Conservation (phyloP, 2,888 invertebrate species). For the Pterostichus madidus region DNA sequence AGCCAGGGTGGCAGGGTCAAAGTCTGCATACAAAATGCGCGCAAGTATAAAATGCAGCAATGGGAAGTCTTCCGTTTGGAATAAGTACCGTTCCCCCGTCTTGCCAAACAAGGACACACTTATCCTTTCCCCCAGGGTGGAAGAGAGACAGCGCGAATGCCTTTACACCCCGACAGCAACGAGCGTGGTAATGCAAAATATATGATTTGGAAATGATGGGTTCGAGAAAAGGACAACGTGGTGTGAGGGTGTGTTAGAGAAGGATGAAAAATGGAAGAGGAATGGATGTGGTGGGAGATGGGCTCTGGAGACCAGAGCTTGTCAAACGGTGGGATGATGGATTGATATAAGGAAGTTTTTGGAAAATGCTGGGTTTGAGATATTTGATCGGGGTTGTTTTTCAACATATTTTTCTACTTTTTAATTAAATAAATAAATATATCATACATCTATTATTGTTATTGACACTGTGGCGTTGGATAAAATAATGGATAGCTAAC, state of each 20-base stretch:
- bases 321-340: conserved; percentile 45
- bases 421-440: no score
- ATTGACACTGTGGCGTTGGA: no score
- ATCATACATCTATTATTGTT: no score
- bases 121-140: neutral
- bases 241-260: conserved; percentile 7
- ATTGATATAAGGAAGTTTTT: neutral
- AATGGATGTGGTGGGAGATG: conserved; percentile 43
- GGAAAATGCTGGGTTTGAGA: conserved; percentile 1
- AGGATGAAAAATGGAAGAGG: conserved; percentile 14
- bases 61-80: conserved; percentile 46
- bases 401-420: no score
- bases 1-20: neutral
- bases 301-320: conserved; percentile 28
- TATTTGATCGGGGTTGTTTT: no score
- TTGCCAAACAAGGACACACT: neutral
- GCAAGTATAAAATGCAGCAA: conserved; percentile 46
- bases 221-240: conserved; percentile 14
- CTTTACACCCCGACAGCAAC: conserved; percentile 23
- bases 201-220: conserved; percentile 65
- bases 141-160: conserved; percentile 8
- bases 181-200: conserved; percentile 62
- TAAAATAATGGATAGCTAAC: no score
- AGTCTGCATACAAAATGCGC: conserved; percentile 46
- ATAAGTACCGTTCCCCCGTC: conserved; percentile 30